Percentiles rank a stretch among this genome's conserved stretches.
These are phyloP conservation scores for Latrodectus geometricus DNA, from an alignment of 1,140 invertebrate species.

Conservation along the genomic window DNA sequence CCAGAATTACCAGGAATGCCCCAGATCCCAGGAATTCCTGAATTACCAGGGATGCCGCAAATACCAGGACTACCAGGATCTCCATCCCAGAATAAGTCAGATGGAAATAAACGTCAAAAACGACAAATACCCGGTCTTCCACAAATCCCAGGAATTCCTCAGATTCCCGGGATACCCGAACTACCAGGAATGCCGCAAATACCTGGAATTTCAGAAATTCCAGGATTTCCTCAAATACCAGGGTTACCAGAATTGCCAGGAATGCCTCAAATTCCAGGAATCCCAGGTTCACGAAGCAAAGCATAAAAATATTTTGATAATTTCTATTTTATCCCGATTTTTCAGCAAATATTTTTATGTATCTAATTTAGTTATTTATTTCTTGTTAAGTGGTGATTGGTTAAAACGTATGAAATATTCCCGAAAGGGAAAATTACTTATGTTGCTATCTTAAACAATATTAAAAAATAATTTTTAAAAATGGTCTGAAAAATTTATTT, in stretches of 20 bases:
- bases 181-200: slow-evolving; percentile 6
- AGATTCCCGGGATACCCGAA: slow-evolving; percentile 11
- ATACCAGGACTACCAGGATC: slow-evolving; percentile 39
- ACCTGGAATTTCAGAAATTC: slow-evolving; percentile 15
- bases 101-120: not conserved
- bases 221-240: slow-evolving; percentile 33
- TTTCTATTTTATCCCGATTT: too few species aligned
- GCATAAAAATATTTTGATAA: too few species aligned
- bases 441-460: too few species aligned
- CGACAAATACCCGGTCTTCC: slow-evolving; percentile 35
- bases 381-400: too few species aligned
- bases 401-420: too few species aligned
- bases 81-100: not conserved
- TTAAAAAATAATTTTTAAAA: too few species aligned
- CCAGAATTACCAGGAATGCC: slow-evolving; percentile 32
- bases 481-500: too few species aligned
- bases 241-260: slow-evolving; percentile 25
- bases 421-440: too few species aligned
- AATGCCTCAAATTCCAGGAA: slow-evolving; percentile 33
- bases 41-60: slow-evolving; percentile 23
- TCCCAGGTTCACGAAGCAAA: not conserved
- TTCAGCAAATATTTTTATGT: too few species aligned
- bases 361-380: too few species aligned
- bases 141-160: slow-evolving; percentile 35
- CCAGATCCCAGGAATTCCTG: slow-evolving; percentile 21